Evolutionary conservation across 2,113 vertebrate species (phyloP), one percentile per base, ranked within the genome.

Genomic region (Trachemys scripta): DNA sequence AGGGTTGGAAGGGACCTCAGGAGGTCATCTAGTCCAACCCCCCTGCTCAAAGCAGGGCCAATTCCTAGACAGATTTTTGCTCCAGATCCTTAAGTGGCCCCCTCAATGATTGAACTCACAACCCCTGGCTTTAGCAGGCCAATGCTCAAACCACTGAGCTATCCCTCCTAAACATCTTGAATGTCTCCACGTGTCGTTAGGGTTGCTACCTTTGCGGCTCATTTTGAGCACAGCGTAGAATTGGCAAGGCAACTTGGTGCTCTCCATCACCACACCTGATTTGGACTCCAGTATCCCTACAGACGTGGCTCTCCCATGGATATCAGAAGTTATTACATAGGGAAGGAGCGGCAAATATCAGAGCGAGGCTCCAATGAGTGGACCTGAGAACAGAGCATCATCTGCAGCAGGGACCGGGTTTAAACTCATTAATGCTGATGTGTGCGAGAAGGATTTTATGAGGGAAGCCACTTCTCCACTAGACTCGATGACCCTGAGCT

Each of bases 231-330:
- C 62, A 29, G 57, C 0, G 22, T 22, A 80, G 24, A 47, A 87
- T 7, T 72, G 51, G 78, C 82, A 86, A 59, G 53, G 2, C 25
- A 72, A 27, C 59, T 49, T 19, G 19, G 42, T 72, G 72, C 62
- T 85, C 65, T 49, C 0, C 0, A 75, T 82, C 81, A 62, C 25
- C 10, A 62, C 0, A 0, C 29, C n/a, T 69, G 84, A 11, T 25
- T 25, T 1, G 13, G 8, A 20, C 22, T 78, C 80, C 75, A 51
- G 47, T 2, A 2, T 0, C 0, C 4, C 65, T 31, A 59, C 54
- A 47, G 25, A 59, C 57, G 56, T 22, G 78, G 6, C 12, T 57
- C 29, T 85, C 53, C 79, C 76, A 10, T 7, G 9, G 62, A 35
- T 0, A 0, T 79, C 35, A n/a, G 81, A 13, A 38, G 59, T 2